Base-by-base conservation (phyloP, 2,888 invertebrate species). In the Leucoptera coffeella region DNA sequence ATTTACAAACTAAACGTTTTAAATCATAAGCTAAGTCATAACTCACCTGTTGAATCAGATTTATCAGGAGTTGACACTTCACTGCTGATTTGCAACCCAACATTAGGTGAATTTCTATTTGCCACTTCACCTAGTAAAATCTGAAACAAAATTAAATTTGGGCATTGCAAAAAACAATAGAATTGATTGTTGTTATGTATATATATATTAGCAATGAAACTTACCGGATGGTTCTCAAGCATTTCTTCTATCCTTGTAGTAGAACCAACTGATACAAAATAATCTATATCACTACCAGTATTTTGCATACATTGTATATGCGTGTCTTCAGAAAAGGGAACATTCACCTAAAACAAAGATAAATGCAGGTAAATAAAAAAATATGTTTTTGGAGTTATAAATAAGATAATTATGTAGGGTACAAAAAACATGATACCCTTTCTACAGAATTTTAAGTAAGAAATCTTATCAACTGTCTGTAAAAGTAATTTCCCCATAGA, bases 261-360 rank as follows among this genome's bases (percentile, higher is more conserved):
- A 8, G 69, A 62, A 12, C 82, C 83, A 26, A 83, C 82, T 12
- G 85, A 82, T 14, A 87, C 86, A 34, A 86, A 79, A 46, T 85
- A 86, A 50, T 87, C 85, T 37, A 87, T 83, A 41, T 83, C 84
- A 40, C 80, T 77, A 22, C 77, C 77, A 15, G 81, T 79, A 43
- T 84, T 82, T 44, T 82, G 78, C 37, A 82, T 80, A 42, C 85
- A 80, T 41, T 82, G 82, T 39, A 87, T 84, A 34, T 77, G 75
- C 7, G 85, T 85, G 29, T 79, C 79, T 28, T 75, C 73, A 26
- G 79, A 75, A 43, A 84, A 81, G 25, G 79, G 76, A 39, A 87
- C 83, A 32, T 77, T 77, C 23, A 80, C 80, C 78, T 79, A 48
- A 32, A 55, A 49, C 21, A 37, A 36, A 40, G 4, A 10, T n/a